phyloP scores from a whole-genome alignment of 2,888 invertebrate genomes.

The Papilio gigon region DNA sequence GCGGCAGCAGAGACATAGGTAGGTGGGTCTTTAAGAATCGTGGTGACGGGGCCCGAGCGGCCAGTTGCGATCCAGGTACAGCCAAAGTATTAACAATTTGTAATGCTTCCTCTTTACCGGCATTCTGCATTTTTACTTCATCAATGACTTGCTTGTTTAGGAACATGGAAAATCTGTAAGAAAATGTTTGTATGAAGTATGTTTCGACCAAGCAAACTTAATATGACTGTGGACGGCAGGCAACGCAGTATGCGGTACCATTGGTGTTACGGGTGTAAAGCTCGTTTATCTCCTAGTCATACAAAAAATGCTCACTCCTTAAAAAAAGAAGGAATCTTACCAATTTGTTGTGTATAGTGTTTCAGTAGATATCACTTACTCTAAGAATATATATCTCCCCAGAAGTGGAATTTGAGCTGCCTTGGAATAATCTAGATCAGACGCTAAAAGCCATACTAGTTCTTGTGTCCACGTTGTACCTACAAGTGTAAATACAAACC shows the following conservation, averaged over 20 bases:
- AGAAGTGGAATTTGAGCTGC: slow-evolving; percentile 30
- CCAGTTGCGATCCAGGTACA: slow-evolving; percentile 15
- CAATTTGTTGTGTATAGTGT: not conserved
- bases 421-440: slow-evolving; percentile 38
- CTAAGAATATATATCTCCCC: slow-evolving; percentile 38
- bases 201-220: no score
- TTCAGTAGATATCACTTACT: slow-evolving; percentile 32
- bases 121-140: not conserved
- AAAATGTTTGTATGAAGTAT: no score
- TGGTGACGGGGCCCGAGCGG: slow-evolving; percentile 48
- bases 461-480: slow-evolving; percentile 44
- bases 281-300: no score
- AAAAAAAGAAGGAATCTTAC: no score
- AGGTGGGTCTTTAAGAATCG: slow-evolving; percentile 81
- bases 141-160: not conserved
- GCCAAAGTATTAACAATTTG: slow-evolving; percentile 11
- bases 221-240: no score
- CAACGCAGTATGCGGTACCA: no score
- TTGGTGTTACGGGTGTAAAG: no score
- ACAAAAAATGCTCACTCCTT: no score
- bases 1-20: slow-evolving; percentile 86
- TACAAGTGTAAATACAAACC: no score
- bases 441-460: slow-evolving; percentile 41
- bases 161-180: slow-evolving; percentile 36
- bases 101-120: slow-evolving; percentile 22